These are phyloP conservation scores for Xiphophorus birchmanni DNA, from an alignment of 2,797 vertebrate genomes.

Conservation along the genomic window DNA sequence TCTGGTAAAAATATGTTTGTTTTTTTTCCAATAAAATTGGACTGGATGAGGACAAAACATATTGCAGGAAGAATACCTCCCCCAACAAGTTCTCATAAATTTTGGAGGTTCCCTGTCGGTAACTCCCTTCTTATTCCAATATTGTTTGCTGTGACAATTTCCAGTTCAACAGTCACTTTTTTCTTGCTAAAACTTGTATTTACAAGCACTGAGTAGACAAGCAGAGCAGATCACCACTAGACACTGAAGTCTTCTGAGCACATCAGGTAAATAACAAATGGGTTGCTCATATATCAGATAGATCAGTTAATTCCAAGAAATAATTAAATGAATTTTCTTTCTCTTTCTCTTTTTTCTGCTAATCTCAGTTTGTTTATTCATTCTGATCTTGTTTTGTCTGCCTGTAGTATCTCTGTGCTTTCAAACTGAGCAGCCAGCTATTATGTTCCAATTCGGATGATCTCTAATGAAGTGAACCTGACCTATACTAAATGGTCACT, in stretches of 20 bases:
- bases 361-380: conserved; percentile 23
- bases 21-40: background rate
- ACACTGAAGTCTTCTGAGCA: conserved; percentile 2
- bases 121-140: background rate
- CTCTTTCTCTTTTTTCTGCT: conserved; percentile 22
- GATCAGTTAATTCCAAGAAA: conserved; percentile 11
- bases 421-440: conserved; percentile 22
- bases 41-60: background rate
- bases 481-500: conserved; percentile 32
- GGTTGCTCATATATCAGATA: conserved; percentile 3
- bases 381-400: conserved; percentile 16
- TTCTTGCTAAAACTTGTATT: background rate
- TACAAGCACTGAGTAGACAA: conserved; percentile 19
- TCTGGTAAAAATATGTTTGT: background rate
- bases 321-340: conserved; percentile 5
- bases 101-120: background rate
- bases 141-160: background rate
- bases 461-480: conserved; percentile 34
- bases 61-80: background rate
- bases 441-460: conserved; percentile 11
- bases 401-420: conserved; percentile 18
- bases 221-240: background rate
- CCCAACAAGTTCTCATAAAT: too few relatives aligned
- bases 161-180: background rate
- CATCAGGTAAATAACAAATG: conserved; percentile 9